Percentiles rank a stretch among this genome's conserved stretches.
phyloP scores from a whole-genome alignment of 2,113 vertebrate species.

The Loxodonta africana region DNA sequence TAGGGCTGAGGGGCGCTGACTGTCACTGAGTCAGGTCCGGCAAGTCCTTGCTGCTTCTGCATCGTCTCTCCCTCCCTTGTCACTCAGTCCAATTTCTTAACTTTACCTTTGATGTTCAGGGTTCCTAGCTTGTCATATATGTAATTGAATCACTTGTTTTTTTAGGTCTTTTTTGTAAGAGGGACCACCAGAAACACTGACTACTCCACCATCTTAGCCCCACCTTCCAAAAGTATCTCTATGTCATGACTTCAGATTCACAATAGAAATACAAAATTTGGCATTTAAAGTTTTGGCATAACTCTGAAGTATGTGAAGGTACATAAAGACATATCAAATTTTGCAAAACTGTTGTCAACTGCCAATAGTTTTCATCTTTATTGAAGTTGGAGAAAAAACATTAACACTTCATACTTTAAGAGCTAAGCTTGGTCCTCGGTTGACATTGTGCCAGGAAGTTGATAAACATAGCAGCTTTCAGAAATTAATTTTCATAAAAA shows the following conservation, averaged over 20 bases:
- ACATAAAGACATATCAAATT: conserved; percentile 9
- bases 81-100: too few relatives aligned
- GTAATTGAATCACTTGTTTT: too few relatives aligned
- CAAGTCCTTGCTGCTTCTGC: too few relatives aligned
- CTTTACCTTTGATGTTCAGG: too few relatives aligned
- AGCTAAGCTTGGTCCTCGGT: conserved; percentile 63
- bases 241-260: conserved; percentile 40
- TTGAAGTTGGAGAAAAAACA: conserved; percentile 75
- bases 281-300: conserved; percentile 22
- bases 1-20: too few relatives aligned
- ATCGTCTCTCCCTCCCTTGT: too few relatives aligned
- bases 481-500: conserved; percentile 82
- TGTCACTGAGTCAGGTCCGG: too few relatives aligned
- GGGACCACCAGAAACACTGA: too few relatives aligned
- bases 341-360: conserved; percentile 77
- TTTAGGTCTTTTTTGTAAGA: too few relatives aligned
- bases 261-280: neutral
- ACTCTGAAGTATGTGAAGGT: conserved; percentile 56
- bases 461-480: conserved; percentile 82
- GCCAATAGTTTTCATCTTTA: conserved; percentile 79
- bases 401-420: conserved; percentile 80
- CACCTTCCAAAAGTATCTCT: neutral
- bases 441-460: conserved; percentile 80
- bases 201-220: too few relatives aligned
- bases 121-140: too few relatives aligned